Evolutionary conservation across 1,140 invertebrate genomes (phyloP), one percentile per base, ranked within the genome.

Genomic region (Tenebrio molitor): DNA sequence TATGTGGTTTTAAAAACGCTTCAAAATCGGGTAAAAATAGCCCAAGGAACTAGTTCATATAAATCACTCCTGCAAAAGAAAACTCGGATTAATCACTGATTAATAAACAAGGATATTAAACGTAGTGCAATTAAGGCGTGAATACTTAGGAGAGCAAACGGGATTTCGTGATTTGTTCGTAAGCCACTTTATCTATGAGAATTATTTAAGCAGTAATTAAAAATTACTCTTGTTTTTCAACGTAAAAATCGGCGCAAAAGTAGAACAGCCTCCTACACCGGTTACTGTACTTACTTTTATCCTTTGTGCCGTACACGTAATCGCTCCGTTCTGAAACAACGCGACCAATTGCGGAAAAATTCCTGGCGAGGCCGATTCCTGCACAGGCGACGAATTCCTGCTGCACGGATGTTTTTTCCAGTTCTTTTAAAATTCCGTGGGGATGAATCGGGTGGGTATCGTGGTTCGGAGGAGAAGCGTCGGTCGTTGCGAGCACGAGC

Each of bases 91-190:
- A 58, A 58, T 58, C 50, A 58, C 50, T 58, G 50, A 58, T 58
- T 58, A 58, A 58, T 58, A 58, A 58, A 58, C 50, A 58, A 58
- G 50, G 50, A 58, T 58, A 58, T 58, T 58, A 58, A 58, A 58
- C 50, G 21, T 25, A 29, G 50, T 58, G 50, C 50, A 58, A 58
- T 58, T 58, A 58, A 58, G 50, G 50, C 50, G 50, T 58, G 50
- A 58, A 58, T 58, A 58, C 50, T 58, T 58, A 58, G 36, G 36
- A 39, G 50, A 58, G 23, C 23, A 58, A 58, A 58, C 50, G 50
- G 50, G 50, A 58, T 58, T 58, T 58, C 50, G 50, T 58, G 50
- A 58, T 58, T 58, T 58, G 50, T 58, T 58, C 50, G 50, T 58
- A 58, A 25, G 50, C 50, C 50, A 58, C 50, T 58, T 58, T 58